phyloP scores from a whole-genome alignment of 2,888 invertebrate species.

The Mesorhabditis sp. region DNA sequence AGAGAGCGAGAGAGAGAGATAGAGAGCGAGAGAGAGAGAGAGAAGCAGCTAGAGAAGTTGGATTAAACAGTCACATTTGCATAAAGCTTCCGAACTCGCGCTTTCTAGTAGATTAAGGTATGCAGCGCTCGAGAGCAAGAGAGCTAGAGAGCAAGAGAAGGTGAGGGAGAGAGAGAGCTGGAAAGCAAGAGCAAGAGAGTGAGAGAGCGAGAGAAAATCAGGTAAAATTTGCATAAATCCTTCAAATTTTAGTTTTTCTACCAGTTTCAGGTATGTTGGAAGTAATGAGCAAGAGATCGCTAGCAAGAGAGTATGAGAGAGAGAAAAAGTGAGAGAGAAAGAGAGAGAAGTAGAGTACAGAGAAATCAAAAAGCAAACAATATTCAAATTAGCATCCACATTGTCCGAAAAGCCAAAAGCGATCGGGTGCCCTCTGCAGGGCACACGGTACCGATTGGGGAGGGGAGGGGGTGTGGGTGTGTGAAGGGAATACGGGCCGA shows the following conservation, averaged over 20 bases:
- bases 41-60: no score
- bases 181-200: no score
- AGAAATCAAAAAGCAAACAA: background rate
- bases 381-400: background rate
- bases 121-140: no score
- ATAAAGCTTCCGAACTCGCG: no score
- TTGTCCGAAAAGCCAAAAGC: background rate
- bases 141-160: no score
- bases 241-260: no score
- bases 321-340: constrained; percentile 6
- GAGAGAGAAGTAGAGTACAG: constrained; percentile 9
- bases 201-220: no score
- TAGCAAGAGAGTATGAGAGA: constrained; percentile 9
- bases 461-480: constrained; percentile 1
- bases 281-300: background rate
- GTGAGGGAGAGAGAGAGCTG: no score
- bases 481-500: background rate
- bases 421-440: background rate
- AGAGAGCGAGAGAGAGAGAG: background rate
- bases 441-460: background rate
- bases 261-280: no score
- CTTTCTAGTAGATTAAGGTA: no score
- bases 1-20: background rate
- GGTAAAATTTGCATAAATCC: no score
- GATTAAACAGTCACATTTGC: no score